A percentile compares a stretch with the other conserved stretches of the same genome.
These are phyloP conservation scores for Acleris laterana DNA, from an alignment of 2,888 invertebrate species.

Conservation along the genomic window DNA sequence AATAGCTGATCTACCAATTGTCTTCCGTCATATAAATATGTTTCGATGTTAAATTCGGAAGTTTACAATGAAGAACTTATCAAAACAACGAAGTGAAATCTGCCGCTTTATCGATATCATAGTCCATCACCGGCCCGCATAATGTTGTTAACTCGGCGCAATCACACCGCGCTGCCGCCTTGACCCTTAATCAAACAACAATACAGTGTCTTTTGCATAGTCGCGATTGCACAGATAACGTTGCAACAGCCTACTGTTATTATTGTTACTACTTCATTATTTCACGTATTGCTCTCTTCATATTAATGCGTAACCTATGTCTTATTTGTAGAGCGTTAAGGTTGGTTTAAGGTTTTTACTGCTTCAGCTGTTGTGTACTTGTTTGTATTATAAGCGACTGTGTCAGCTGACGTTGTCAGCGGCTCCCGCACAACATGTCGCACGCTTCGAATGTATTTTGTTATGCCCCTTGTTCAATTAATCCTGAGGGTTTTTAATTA, in stretches of 20 bases:
- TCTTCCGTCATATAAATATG: too few species aligned
- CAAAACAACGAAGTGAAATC: constrained; percentile 2
- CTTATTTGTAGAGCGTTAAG: background rate
- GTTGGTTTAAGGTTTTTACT: background rate
- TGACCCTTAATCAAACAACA: constrained; percentile 47
- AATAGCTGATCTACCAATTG: too few species aligned
- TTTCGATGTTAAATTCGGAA: too few species aligned
- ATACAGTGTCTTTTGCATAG: constrained; percentile 47
- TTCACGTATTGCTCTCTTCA: constrained; percentile 22
- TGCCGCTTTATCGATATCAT: constrained; percentile 1
- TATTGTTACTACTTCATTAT: constrained; percentile 46
- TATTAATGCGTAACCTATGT: background rate
- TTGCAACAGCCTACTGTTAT: constrained; percentile 48
- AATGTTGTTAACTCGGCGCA: constrained; percentile 57
- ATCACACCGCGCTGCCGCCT: constrained; percentile 45
- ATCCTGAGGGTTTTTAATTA: background rate
- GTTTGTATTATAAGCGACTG: constrained; percentile 6
- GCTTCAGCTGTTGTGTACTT: background rate
- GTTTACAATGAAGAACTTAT: background rate
- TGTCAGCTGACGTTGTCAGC: constrained; percentile 37
- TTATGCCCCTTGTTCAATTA: constrained; percentile 12
- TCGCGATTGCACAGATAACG: constrained; percentile 24
- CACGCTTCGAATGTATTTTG: constrained; percentile 6
- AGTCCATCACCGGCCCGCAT: constrained; percentile 62
- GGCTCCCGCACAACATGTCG: constrained; percentile 38